phyloP scores from a whole-genome alignment of 1,140 invertebrate species.

The Drosophila punjabiensis region DNA sequence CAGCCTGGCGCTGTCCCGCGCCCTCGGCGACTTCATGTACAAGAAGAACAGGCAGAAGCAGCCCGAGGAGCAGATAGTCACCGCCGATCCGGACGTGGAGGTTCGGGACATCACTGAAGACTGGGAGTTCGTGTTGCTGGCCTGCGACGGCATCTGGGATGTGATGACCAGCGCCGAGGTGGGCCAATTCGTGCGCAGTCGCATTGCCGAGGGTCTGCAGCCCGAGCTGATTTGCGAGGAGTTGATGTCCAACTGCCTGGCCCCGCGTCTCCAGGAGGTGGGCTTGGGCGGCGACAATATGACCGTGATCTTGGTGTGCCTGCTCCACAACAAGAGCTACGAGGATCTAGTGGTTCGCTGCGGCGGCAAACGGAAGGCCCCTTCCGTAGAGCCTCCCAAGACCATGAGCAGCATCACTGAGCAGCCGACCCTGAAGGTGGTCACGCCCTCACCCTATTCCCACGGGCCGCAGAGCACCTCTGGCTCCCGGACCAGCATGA shows the following conservation, averaged over 20 bases:
- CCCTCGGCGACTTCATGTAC: conserved; percentile 98
- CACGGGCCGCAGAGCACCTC: background rate
- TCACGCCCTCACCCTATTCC: background rate
- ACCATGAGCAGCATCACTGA: conserved; percentile 42
- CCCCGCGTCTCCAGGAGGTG: conserved; percentile 97
- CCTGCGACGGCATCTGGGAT: conserved; percentile 99
- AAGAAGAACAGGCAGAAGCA: conserved; percentile 94
- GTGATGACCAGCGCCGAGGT: conserved; percentile 97
- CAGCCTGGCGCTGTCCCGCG: conserved; percentile 97
- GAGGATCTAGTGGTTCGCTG: conserved; percentile 87
- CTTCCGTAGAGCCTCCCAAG: conserved; percentile 16
- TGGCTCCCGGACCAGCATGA: conserved; percentile 1
- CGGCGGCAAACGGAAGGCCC: conserved; percentile 27
- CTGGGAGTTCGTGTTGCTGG: conserved; percentile 98
- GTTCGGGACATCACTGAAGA: conserved; percentile 92
- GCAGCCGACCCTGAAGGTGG: conserved; percentile 8
- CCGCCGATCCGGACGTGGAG: conserved; percentile 97
- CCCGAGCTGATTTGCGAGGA: conserved; percentile 98
- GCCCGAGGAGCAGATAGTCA: conserved; percentile 98
- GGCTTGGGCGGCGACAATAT: conserved; percentile 99
- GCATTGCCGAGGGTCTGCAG: conserved; percentile 92
- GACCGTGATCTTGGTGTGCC: conserved; percentile 94
- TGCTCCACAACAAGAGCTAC: conserved; percentile 91
- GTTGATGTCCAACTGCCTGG: conserved; percentile 95
- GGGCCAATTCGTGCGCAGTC: conserved; percentile 93